A percentile compares a stretch with the other conserved stretches of the same genome.
Evolutionary conservation across 2,888 invertebrate genomes (phyloP).

Genomic region (Phalera bucephala): DNA sequence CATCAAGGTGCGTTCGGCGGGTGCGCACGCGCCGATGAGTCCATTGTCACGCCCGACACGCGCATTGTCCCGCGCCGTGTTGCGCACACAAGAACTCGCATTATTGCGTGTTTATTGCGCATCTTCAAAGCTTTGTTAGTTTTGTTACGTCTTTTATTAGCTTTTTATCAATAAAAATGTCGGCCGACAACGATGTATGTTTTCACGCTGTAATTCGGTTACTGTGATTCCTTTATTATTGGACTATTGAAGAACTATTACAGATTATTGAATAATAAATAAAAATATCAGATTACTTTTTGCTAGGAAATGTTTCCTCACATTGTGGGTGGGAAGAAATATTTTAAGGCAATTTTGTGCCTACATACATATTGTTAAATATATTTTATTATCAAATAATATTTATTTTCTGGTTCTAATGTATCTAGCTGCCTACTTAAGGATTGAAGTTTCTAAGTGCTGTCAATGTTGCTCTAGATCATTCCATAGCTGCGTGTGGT

Average conservation of each 20-base stretch:
- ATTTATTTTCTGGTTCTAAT: no score
- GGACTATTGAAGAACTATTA: constrained; percentile 27
- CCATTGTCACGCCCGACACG: constrained; percentile 73
- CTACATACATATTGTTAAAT: no score
- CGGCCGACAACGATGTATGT: constrained; percentile 68
- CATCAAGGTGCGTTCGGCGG: constrained; percentile 58
- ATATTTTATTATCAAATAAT: no score
- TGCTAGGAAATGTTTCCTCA: no score
- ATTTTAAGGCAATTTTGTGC: no score
- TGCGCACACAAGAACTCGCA: constrained; percentile 59
- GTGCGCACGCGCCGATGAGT: constrained; percentile 68
- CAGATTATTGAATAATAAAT: constrained; percentile 26
- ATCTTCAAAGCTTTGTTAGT: constrained; percentile 77
- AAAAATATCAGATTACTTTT: constrained; percentile 32
- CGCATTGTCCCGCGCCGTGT: constrained; percentile 54
- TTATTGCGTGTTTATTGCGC: constrained; percentile 80
- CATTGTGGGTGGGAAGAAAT: no score
- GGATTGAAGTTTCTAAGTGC: no score
- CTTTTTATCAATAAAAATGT: constrained; percentile 69
- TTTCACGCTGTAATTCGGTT: constrained; percentile 72
- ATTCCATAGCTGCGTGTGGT: no score
- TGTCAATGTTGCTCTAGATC: no score
- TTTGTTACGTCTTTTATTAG: constrained; percentile 65
- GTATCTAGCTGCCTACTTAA: no score
- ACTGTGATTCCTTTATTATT: constrained; percentile 56